These are phyloP conservation scores for Aporophyla nigra DNA, from an alignment of 2,888 invertebrate genomes.

Conservation along the genomic window DNA sequence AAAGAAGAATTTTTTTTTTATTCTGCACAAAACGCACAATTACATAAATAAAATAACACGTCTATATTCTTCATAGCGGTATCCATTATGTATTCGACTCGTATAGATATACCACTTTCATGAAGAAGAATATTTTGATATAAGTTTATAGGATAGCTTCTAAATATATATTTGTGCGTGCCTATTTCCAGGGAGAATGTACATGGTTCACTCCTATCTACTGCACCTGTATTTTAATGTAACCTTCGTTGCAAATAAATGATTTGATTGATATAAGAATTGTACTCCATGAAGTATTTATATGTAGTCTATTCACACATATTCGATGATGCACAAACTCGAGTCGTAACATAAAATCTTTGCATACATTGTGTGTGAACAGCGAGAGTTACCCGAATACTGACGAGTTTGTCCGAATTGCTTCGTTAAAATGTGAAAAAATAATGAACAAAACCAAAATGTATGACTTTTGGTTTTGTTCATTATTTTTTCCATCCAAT, in stretches of 20 bases:
- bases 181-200: too few relatives aligned
- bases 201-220: too few relatives aligned
- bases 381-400: slow-evolving; percentile 18
- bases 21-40: too few relatives aligned
- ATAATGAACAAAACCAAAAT: too few relatives aligned
- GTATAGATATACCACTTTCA: neutral
- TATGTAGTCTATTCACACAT: slow-evolving; percentile 22
- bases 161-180: too few relatives aligned
- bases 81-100: neutral
- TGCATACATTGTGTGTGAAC: slow-evolving; percentile 25
- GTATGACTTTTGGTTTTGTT: neutral
- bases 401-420: neutral
- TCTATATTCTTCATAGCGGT: neutral
- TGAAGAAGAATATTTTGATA: neutral
- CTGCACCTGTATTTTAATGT: too few relatives aligned
- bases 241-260: too few relatives aligned
- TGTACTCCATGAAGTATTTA: neutral
- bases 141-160: too few relatives aligned
- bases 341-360: slow-evolving; percentile 13
- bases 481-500: slow-evolving; percentile 8
- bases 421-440: neutral
- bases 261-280: too few relatives aligned
- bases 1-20: too few relatives aligned
- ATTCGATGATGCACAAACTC: too few relatives aligned
- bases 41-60: too few relatives aligned